These are phyloP conservation scores for Salvelinus alpinus DNA, from an alignment of 2,113 vertebrate genomes.

Conservation along the genomic window DNA sequence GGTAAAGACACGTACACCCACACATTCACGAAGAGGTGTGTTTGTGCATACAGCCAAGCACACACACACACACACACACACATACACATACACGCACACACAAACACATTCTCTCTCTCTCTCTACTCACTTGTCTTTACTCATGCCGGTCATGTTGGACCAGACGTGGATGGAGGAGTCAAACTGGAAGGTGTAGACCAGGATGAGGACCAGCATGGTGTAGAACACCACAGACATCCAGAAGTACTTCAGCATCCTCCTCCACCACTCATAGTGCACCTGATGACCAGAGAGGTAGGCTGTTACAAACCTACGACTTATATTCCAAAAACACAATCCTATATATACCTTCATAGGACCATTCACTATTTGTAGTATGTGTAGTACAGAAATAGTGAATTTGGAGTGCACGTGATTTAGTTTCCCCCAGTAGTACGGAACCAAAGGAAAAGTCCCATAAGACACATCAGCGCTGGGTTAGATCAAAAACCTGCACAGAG, in stretches of 20 bases:
- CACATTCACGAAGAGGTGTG: not conserved
- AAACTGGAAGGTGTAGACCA: constrained; percentile 96
- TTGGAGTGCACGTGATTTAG: not conserved
- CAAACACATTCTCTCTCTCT: constrained; percentile 7
- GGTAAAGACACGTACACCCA: not conserved
- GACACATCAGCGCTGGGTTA: too few species aligned
- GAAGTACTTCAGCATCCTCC: constrained; percentile 88
- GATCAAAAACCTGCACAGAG: too few species aligned
- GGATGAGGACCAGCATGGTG: constrained; percentile 92
- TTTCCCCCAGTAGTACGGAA: not conserved
- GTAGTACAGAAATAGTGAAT: not conserved
- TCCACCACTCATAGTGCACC: constrained; percentile 95
- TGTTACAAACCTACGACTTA: not conserved
- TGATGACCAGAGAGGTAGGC: constrained; percentile 51
- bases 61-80: constrained; percentile 5
- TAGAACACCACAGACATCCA: constrained; percentile 97
- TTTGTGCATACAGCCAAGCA: not conserved
- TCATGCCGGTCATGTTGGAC: constrained; percentile 90
- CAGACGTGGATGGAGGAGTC: constrained; percentile 85
- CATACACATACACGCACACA: not conserved
- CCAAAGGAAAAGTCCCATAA: too few species aligned
- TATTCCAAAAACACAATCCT: not conserved
- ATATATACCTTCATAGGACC: not conserved
- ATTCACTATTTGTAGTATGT: not conserved
- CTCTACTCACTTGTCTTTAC: constrained; percentile 75